phyloP scores from a whole-genome alignment of 2,888 invertebrate species.

The Electrophaes corylata region DNA sequence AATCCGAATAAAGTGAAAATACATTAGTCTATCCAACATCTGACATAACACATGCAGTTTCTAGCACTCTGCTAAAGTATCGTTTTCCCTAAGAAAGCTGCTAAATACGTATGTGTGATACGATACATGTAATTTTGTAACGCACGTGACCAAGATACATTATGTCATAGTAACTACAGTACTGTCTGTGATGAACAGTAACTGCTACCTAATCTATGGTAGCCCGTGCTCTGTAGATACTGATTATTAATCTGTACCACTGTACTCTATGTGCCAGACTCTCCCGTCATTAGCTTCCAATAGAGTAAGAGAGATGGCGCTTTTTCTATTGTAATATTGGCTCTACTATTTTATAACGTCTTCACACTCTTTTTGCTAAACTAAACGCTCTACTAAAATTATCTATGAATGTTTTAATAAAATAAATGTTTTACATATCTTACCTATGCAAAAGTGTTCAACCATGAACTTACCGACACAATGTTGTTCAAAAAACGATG shows the following conservation, averaged over 20 bases:
- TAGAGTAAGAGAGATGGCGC: slow-evolving; percentile 25
- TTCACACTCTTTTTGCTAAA: no score
- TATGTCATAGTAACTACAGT: slow-evolving; percentile 6
- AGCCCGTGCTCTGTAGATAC: slow-evolving; percentile 7
- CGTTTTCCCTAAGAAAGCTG: slow-evolving; percentile 32
- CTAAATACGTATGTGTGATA: slow-evolving; percentile 19
- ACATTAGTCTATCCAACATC: not conserved
- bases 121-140: slow-evolving; percentile 7
- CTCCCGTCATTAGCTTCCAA: slow-evolving; percentile 13
- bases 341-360: not conserved
- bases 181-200: not conserved
- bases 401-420: no score
- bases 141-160: slow-evolving; percentile 18
- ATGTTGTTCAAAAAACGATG: no score
- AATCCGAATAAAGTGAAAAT: not conserved
- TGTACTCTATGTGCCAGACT: slow-evolving; percentile 9
- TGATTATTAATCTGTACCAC: slow-evolving; percentile 3
- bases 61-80: slow-evolving; percentile 14
- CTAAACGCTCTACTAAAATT: no score
- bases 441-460: no score
- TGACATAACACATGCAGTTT: slow-evolving; percentile 24
- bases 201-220: slow-evolving; percentile 6
- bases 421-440: no score
- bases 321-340: not conserved
- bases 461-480: no score